Evolutionary conservation across 2,797 vertebrate genomes (phyloP).

Genomic region (Zonotrichia albicollis): DNA sequence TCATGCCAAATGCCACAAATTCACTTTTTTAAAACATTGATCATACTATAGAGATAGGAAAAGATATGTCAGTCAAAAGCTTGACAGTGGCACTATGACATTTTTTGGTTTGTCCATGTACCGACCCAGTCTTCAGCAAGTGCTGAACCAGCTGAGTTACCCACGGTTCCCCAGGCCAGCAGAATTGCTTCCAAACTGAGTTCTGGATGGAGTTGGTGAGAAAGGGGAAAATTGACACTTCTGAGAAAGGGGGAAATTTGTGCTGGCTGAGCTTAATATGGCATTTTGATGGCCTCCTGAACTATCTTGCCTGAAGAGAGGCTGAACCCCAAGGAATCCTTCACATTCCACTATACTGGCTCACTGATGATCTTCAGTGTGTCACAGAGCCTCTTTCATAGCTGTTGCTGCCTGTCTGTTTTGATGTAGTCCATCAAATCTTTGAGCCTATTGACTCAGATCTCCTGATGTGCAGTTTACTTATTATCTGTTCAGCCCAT

Average conservation of each 20-base stretch:
- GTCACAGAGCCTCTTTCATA: neutral
- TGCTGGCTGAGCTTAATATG: accelerated
- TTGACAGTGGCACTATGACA: neutral
- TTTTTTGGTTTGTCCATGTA: neutral
- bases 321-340: neutral
- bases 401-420: neutral
- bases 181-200: neutral
- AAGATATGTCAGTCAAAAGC: neutral
- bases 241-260: neutral
- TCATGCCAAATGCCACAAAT: neutral
- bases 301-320: neutral
- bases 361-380: neutral
- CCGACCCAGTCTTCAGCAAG: neutral
- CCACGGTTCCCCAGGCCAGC: neutral
- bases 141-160: neutral
- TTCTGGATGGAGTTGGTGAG: neutral
- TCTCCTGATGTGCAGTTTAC: neutral
- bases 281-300: neutral
- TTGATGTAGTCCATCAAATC: neutral
- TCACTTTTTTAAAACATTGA: neutral
- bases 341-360: neutral
- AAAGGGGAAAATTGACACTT: neutral
- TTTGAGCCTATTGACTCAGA: neutral
- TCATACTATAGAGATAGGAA: neutral
- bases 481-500: neutral